A percentile compares a stretch with the other conserved stretches of the same genome.
Evolutionary conservation across 2,888 invertebrate species (phyloP).

Genomic region (Diarsia dahlii): DNA sequence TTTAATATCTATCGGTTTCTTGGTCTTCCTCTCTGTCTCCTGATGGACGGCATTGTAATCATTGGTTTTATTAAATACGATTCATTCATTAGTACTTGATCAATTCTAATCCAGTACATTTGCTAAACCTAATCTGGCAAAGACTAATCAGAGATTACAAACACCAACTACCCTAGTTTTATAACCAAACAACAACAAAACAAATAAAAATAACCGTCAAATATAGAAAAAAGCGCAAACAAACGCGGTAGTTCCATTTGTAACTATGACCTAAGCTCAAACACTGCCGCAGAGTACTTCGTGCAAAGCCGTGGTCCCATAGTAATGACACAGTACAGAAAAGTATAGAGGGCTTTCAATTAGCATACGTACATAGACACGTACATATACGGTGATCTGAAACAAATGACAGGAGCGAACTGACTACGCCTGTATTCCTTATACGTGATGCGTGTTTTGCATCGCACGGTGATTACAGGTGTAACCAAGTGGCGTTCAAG

Average conservation of each 20-base stretch:
- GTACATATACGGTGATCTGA: too few species aligned
- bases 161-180: not conserved
- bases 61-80: too few species aligned
- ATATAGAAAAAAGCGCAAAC: slow-evolving; percentile 36
- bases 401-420: too few species aligned
- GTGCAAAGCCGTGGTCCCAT: slow-evolving; percentile 48
- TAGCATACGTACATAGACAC: too few species aligned
- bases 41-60: too few species aligned
- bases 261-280: slow-evolving; percentile 60
- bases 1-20: too few species aligned
- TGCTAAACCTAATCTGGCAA: not conserved
- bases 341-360: slow-evolving; percentile 5
- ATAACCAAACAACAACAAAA: slow-evolving; percentile 40
- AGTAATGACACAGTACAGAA: slow-evolving; percentile 10
- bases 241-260: slow-evolving; percentile 59
- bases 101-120: not conserved
- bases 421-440: too few species aligned
- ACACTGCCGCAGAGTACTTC: slow-evolving; percentile 55
- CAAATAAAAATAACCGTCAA: slow-evolving; percentile 47
- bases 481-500: too few species aligned
- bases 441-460: too few species aligned
- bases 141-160: not conserved
- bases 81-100: not conserved
- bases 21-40: too few species aligned
- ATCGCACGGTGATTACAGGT: too few species aligned